A percentile compares a stretch with the other conserved stretches of the same genome.
Conservation (phyloP, 30 jellyfish, hydroid and myxozoan species). For the Cassiopea andromeda region DNA sequence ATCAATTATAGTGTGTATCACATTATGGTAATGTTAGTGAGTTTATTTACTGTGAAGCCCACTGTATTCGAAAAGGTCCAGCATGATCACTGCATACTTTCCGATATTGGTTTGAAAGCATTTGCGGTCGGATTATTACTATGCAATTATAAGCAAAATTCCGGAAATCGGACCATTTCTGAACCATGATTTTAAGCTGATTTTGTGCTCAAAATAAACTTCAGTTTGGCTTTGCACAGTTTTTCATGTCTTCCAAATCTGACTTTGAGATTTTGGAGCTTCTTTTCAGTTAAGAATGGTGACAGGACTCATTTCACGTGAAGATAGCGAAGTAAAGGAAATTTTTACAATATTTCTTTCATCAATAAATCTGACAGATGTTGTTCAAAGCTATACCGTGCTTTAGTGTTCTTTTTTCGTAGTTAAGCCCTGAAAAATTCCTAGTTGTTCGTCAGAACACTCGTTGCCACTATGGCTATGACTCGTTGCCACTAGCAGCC, state of each 20-base stretch:
- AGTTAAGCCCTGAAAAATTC: too few relatives aligned
- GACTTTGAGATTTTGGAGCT: background rate
- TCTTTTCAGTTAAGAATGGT: too few relatives aligned
- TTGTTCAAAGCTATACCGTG: too few relatives aligned
- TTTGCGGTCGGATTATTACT: constrained; percentile 50
- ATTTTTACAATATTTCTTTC: too few relatives aligned
- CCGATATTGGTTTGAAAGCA: constrained; percentile 54
- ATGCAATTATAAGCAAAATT: constrained; percentile 34
- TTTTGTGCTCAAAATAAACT: background rate
- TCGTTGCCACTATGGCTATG: too few relatives aligned
- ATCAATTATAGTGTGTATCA: too few relatives aligned
- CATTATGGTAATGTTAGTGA: background rate
- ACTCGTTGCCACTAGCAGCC: too few relatives aligned
- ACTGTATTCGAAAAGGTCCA: constrained; percentile 7
- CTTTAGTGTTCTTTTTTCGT: too few relatives aligned
- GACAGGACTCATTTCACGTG: too few relatives aligned
- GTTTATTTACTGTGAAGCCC: background rate
- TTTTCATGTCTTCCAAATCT: background rate
- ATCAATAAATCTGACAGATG: too few relatives aligned
- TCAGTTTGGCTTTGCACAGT: background rate
- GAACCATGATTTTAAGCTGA: constrained; percentile 29
- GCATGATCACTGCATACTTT: constrained; percentile 21
- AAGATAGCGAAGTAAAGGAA: too few relatives aligned
- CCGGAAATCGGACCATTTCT: constrained; percentile 49
- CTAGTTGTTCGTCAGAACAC: too few relatives aligned